Conservation (phyloP, 2,797 vertebrate species). For the Acropternis orthonyx region DNA sequence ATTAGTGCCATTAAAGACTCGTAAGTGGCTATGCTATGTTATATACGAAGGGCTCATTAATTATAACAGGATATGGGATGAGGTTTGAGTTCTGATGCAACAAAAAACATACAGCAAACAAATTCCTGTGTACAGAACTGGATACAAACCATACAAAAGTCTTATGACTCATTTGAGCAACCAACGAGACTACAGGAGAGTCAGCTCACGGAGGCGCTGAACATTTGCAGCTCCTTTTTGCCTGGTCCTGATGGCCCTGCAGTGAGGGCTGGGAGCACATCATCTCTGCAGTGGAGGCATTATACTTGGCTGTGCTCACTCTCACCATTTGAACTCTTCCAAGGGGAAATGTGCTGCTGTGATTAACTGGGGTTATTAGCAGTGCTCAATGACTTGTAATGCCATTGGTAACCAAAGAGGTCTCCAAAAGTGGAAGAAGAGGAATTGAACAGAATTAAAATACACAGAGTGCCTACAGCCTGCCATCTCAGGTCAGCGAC, state of each 20-base stretch:
- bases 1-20: not conserved
- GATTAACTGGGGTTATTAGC: conserved; percentile 47
- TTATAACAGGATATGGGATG: not conserved
- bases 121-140: not conserved
- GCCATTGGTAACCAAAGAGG: conserved; percentile 33
- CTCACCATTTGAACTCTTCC: conserved; percentile 24
- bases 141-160: not conserved
- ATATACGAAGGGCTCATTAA: not conserved
- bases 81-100: not conserved
- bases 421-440: conserved; percentile 5
- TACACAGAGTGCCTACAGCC: not conserved
- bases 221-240: not conserved
- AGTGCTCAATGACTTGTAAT: conserved; percentile 25
- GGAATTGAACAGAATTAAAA: not conserved
- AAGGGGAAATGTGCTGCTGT: conserved; percentile 30
- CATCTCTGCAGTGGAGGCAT: not conserved
- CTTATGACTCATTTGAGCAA: not conserved
- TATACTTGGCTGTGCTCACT: not conserved
- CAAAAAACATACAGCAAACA: not conserved
- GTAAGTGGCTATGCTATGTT: not conserved
- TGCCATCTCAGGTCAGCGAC: not conserved
- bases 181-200: rapidly evolving
- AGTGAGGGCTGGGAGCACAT: not conserved
- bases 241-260: not conserved
- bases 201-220: not conserved